Evolutionary conservation across 2,113 vertebrate species (phyloP), one percentile per base, ranked within the genome.

Genomic region (Sapayoa aenigma): DNA sequence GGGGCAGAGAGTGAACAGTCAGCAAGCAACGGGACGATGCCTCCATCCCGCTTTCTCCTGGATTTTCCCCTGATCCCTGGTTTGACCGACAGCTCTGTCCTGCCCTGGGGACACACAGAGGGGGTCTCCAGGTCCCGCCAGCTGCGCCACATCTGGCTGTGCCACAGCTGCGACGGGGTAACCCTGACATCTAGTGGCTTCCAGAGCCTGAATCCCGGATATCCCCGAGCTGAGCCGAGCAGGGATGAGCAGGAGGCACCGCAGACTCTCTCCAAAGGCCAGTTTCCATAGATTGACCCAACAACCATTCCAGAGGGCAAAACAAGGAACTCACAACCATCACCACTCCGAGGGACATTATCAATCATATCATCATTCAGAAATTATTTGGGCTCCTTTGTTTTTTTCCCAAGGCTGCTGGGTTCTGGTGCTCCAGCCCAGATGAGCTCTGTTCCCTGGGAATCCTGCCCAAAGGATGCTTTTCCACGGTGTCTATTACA

Each of bases 151-250:
- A 90, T 75, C 82, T 91, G 89, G 66, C 0, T 0, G 18, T 33
- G 84, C 6, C 52, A 20, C 0, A 0, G 56, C 63, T 95, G 52
- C 1, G 9, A 73, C 23, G 0, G 96, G 91, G 93, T 87, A 93
- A 97, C 94, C 73, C 90, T 96, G 96, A 94, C 97, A 95, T 79
- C 97, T 96, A 96, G 90, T 71, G 96, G 93, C 73, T 50, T 30
- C 79, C 72, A 71, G 63, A 92, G 67, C 85, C 94, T 12, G 2
- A 24, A 66, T n/a, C 41, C 79, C 15, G 71, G 42, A 13, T 53
- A 19, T 8, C 11, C 69, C 12, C 0, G 1, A 59, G 71, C 68
- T 0, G 12, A 71, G 23, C 0, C 0, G 23, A 42, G 72, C 2
- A 1, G 50, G 59, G 31, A 14, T 31, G 53, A 21, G 59, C 63